Base-by-base conservation (phyloP, 2,888 invertebrate genomes). In the Platycheirus rosarum region DNA sequence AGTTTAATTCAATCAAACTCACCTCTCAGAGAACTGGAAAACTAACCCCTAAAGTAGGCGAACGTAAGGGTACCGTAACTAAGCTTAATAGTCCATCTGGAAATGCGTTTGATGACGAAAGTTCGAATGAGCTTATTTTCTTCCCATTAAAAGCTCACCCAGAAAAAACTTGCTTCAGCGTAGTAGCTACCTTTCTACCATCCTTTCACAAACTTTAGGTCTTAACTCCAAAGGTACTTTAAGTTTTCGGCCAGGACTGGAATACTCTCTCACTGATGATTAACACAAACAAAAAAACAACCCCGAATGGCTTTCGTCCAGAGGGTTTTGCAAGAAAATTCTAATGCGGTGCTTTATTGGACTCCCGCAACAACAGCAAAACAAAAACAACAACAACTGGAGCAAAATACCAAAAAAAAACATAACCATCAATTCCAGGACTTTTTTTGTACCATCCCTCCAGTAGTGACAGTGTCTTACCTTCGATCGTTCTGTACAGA, bases 341-440 rank as follows among this genome's bases (percentile, higher is more conserved):
- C 76, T 71, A 77, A 65, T 77, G 76, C 70, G 76, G 70, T 70
- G 70, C 76, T 77, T 63, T 77, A 57, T 70, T 63, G 70, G 57
- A 63, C 55, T 48, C 76, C 76, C 76, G 55, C 76, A 77, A 77
- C 62, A 76, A 77, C 63, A 57, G 70, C 48, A 63, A 55, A 76
- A 63, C 75, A 76, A 77, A 76, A 76, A 77, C 63, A 76, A 68
- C 60, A 51, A 42, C 60, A 68, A 60, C 60, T 18, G 35, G 14
- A 46, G 62, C 62, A 76, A 69, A 76, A 69, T 53, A 62, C 62
- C 69, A 55, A 63, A 60, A 48, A n/a, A n/a, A 51, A 46, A 26
- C 35, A 46, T 32, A 57, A 44, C 55, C 77, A 66, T 71, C 60
- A 66, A 60, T 78, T 78, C 73, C 66, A 73, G 51, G 13, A 60